phyloP scores from a whole-genome alignment of 2,888 invertebrate genomes.

The Hypercompe scribonia region DNA sequence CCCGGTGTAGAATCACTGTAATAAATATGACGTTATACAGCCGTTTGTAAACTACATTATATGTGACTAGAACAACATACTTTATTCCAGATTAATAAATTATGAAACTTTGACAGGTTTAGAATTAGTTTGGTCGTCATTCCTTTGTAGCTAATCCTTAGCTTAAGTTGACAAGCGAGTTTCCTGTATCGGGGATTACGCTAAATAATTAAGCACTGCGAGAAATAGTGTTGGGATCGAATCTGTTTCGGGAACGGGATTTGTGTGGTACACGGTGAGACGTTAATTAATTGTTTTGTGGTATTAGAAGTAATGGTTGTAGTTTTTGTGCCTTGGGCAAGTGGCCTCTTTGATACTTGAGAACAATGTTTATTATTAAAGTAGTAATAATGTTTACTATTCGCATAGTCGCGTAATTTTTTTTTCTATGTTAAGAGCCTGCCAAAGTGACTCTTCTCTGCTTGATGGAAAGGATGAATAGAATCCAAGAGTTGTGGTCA shows the following conservation, averaged over 20 bases:
- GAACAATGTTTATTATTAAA: not conserved
- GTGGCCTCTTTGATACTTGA: not conserved
- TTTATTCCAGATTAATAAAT: conserved; percentile 47
- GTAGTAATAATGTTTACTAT: not conserved
- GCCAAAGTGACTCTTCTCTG: no score
- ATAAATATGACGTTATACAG: not conserved
- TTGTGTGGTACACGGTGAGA: conserved; percentile 7
- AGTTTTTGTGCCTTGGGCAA: not conserved
- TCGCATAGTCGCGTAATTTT: not conserved
- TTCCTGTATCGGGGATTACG: conserved; percentile 49
- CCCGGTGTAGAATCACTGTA: not conserved
- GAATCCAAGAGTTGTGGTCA: no score
- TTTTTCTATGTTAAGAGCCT: no score
- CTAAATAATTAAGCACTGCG: conserved; percentile 51
- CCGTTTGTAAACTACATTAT: not conserved
- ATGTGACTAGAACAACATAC: conserved; percentile 20
- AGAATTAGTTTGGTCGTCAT: conserved; percentile 36
- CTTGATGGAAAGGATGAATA: no score
- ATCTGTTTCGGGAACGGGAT: conserved; percentile 20
- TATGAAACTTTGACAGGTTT: conserved; percentile 45
- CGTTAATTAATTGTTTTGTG: conserved; percentile 16
- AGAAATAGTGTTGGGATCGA: conserved; percentile 40
- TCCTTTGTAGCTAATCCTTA: conserved; percentile 40
- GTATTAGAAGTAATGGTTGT: not conserved
- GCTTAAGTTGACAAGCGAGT: conserved; percentile 36